Evolutionary conservation across 1,140 invertebrate genomes (phyloP), one percentile per base, ranked within the genome.

Genomic region (Stratiolaelaps scimitus): DNA sequence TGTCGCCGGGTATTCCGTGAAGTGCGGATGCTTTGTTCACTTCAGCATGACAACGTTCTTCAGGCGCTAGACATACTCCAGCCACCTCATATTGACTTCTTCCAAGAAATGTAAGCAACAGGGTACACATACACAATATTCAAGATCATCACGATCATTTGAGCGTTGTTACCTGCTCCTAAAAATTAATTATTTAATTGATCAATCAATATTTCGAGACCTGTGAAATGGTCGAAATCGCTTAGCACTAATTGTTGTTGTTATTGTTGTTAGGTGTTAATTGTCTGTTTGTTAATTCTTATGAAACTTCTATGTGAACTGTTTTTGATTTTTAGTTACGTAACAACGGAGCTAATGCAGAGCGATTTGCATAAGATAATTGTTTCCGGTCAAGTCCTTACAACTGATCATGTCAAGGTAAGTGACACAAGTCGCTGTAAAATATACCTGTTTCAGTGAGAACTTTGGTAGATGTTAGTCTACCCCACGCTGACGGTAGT

Each of bases 321-420:
- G 20, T 48, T 34, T 7, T 2, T 28, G 44, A 43, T 46, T 72
- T 73, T 73, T 78, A 98, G 94, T 80, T 98, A 98, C 82, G 92
- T 99, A 73, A 92, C 98, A 75, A 98, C 93, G 60, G 95, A 98
- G 80, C 82, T 99, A 71, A 88, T 98, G 76, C 94, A 98, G 80
- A 96, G 91, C 77, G 95, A 99, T 82, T 83, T 98, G 70, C 95
- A 99, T 81, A 98, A 98, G 83, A 99, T 99, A 76, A 98, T 99
- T 76, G 94, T 98, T 69, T 97, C 92, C 69, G 92, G 92, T 66
- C 95, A 98, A 80, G 89, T 93, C 73, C 84, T 98, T 65, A 94
- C 92, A 71, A 84, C 91, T 65, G 94, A 98, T 80, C 95, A 99
- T 82, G 95, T 98, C 77, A 98, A 99, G 85, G 92, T 40, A 40